These are phyloP conservation scores for Drosophila paulistorum DNA, from an alignment of 1,140 invertebrate species.

Conservation along the genomic window DNA sequence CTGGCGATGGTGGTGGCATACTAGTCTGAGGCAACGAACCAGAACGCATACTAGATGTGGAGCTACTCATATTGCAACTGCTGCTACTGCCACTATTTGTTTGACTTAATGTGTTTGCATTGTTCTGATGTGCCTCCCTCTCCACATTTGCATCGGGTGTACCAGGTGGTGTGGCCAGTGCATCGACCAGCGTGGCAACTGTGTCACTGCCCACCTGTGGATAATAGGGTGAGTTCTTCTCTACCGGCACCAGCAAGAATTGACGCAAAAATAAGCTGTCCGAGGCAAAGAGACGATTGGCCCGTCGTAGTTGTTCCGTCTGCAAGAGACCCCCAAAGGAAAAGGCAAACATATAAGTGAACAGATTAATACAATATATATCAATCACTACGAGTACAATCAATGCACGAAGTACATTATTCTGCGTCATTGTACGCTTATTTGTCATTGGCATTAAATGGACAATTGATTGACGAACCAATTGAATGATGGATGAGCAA, in stretches of 20 bases:
- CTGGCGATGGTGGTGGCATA: constrained; percentile 11
- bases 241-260: constrained; percentile 91
- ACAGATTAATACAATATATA: constrained; percentile 11
- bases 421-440: constrained; percentile 42
- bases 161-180: constrained; percentile 55
- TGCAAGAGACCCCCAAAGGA: constrained; percentile 71
- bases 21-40: constrained; percentile 34
- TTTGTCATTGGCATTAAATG: constrained; percentile 49
- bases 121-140: constrained; percentile 56
- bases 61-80: constrained; percentile 56
- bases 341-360: background rate
- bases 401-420: background rate
- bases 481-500: constrained; percentile 28
- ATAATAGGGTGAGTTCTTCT: constrained; percentile 86
- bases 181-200: constrained; percentile 49
- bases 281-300: constrained; percentile 93
- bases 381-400: constrained; percentile 31
- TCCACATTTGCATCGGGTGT: constrained; percentile 69
- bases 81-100: constrained; percentile 57
- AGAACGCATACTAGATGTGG: constrained; percentile 48
- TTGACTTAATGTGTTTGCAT: constrained; percentile 61
- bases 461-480: constrained; percentile 29
- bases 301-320: constrained; percentile 95
- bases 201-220: constrained; percentile 78
- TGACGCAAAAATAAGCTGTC: constrained; percentile 94